Evolutionary conservation across 1,140 invertebrate species (phyloP).

Genomic region (Anastrepha obliqua): DNA sequence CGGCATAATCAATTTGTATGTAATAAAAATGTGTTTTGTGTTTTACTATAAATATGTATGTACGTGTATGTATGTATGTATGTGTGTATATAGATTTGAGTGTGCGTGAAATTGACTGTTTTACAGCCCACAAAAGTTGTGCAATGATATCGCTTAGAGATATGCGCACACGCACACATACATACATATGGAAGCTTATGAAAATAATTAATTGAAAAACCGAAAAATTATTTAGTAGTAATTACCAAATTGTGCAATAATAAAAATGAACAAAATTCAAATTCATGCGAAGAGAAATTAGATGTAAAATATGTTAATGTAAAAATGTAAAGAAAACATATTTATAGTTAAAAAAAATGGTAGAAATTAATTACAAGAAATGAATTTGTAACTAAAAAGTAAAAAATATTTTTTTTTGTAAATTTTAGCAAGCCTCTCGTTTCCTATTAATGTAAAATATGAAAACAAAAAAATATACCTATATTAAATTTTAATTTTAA

Average conservation of each 20-base stretch:
- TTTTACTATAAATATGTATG: background rate
- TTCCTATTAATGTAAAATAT: slow-evolving; percentile 40
- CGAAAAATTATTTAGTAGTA: slow-evolving; percentile 9
- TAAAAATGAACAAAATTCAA: slow-evolving; percentile 27
- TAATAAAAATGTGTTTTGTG: background rate
- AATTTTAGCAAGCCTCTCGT: background rate
- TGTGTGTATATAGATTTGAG: too few relatives aligned
- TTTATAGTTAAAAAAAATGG: background rate
- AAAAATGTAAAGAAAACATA: background rate
- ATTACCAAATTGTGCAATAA: slow-evolving; percentile 42
- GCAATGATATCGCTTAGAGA: too few relatives aligned
- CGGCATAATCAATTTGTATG: slow-evolving; percentile 25
- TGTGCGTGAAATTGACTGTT: too few relatives aligned
- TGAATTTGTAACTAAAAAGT: background rate
- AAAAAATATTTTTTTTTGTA: slow-evolving; percentile 25
- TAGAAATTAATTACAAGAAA: background rate
- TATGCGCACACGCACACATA: background rate
- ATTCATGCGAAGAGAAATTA: background rate
- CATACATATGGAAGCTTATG: background rate
- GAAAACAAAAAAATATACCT: background rate
- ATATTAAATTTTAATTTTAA: background rate
- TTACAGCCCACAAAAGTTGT: background rate
- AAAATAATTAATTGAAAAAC: background rate
- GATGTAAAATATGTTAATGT: background rate
- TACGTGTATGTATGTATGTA: background rate